phyloP scores from a whole-genome alignment of 2,888 invertebrate species.

The Pyrgus malvae region DNA sequence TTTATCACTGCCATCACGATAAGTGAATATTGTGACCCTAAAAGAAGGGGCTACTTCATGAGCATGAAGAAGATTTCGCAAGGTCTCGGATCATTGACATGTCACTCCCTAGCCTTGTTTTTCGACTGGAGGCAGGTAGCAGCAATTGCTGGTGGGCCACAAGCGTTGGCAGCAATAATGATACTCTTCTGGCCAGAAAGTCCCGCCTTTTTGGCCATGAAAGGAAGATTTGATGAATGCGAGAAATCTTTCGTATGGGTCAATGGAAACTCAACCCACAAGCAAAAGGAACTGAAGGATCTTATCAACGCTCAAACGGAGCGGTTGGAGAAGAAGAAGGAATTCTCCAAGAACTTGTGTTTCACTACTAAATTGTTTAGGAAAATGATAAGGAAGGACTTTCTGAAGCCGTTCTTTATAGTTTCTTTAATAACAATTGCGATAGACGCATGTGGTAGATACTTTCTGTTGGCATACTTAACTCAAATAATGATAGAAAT shows the following conservation, averaged over 20 bases:
- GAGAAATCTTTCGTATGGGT: slow-evolving; percentile 45
- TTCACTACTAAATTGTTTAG: slow-evolving; percentile 1
- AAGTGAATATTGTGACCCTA: slow-evolving; percentile 43
- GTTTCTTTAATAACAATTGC: neutral
- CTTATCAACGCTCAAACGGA: slow-evolving; percentile 34
- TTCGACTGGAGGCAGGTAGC: slow-evolving; percentile 46
- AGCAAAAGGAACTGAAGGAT: slow-evolving; percentile 38
- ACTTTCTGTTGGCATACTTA: slow-evolving; percentile 16
- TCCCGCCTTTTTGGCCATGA: slow-evolving; percentile 45
- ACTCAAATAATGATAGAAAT: slow-evolving; percentile 15
- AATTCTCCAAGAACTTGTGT: neutral
- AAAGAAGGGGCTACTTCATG: slow-evolving; percentile 45
- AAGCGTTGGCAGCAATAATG: slow-evolving; percentile 33
- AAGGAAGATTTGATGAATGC: slow-evolving; percentile 45
- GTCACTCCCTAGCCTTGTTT: slow-evolving; percentile 41
- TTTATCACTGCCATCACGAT: slow-evolving; percentile 40
- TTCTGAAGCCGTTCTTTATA: slow-evolving; percentile 19
- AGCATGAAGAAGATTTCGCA: slow-evolving; percentile 38
- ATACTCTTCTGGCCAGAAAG: slow-evolving; percentile 49
- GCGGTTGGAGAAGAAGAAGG: slow-evolving; percentile 4
- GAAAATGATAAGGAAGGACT: slow-evolving; percentile 13
- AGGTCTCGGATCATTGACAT: slow-evolving; percentile 39
- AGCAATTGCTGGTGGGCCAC: slow-evolving; percentile 30
- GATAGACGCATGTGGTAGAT: slow-evolving; percentile 21
- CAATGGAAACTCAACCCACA: slow-evolving; percentile 37